phyloP scores from a whole-genome alignment of 2,888 invertebrate genomes.

The Orthonevra nobilis region DNA sequence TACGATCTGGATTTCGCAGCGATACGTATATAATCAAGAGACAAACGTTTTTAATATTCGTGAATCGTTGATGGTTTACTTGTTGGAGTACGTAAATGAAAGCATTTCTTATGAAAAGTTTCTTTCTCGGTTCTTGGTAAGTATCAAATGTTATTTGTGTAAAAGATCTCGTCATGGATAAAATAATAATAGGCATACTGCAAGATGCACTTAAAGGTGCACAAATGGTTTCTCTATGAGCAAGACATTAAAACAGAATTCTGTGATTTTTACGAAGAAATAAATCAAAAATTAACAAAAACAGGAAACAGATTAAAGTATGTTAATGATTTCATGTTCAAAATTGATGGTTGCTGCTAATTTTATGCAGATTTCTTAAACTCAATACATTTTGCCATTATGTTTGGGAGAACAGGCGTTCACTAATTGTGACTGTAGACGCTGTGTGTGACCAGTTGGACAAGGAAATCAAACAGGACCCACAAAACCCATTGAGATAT shows the following conservation, averaged over 20 bases:
- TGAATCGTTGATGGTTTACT: background rate
- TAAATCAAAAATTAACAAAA: background rate
- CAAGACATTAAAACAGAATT: background rate
- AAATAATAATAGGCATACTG: background rate
- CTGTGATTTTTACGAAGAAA: constrained; percentile 22
- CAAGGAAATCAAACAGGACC: constrained; percentile 22
- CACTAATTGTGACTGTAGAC: background rate
- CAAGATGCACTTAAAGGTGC: constrained; percentile 5
- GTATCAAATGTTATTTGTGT: background rate
- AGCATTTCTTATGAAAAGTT: background rate
- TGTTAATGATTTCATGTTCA: background rate
- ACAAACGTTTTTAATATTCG: background rate
- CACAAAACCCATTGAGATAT: background rate
- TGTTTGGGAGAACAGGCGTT: background rate
- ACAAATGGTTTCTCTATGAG: constrained; percentile 18
- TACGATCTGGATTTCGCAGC: constrained; percentile 34
- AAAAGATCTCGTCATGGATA: background rate
- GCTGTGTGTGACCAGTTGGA: background rate
- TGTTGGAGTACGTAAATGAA: constrained; percentile 9
- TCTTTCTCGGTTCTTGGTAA: constrained; percentile 11
- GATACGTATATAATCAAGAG: constrained; percentile 35
- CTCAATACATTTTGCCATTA: constrained; percentile 13
- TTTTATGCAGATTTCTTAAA: constrained; percentile 18
- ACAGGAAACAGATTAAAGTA: constrained; percentile 14
- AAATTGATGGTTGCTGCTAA: background rate